phyloP scores from a whole-genome alignment of 2,113 vertebrate genomes.

The Charina bottae region DNA sequence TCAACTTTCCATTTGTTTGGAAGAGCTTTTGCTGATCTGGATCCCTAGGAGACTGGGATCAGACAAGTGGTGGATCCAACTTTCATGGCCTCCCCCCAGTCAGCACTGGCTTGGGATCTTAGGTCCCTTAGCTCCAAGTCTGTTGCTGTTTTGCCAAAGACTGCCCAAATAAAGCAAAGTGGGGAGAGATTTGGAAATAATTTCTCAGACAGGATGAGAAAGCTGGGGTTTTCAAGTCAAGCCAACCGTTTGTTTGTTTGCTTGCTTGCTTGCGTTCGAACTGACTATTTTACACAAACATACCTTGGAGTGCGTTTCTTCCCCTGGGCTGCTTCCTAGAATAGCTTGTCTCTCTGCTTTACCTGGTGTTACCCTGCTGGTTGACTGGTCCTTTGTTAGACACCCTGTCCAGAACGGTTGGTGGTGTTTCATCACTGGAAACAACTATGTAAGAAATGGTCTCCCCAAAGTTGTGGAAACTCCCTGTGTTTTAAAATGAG shows the following conservation, averaged over 20 bases:
- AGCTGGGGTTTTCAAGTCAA: background rate
- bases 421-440: background rate
- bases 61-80: background rate
- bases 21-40: background rate
- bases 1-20: background rate
- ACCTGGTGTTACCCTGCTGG: background rate
- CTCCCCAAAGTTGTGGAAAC: background rate
- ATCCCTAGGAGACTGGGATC: too few relatives aligned
- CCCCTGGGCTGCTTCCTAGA: background rate
- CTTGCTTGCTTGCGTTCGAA: background rate
- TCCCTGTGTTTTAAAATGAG: background rate
- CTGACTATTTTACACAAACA: background rate
- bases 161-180: background rate
- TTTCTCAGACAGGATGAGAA: background rate
- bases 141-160: background rate
- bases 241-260: background rate
- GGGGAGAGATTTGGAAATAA: background rate
- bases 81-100: too few relatives aligned
- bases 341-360: background rate
- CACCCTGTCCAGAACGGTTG: background rate
- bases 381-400: background rate
- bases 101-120: background rate
- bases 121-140: background rate
- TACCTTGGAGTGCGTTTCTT: background rate
- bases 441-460: background rate